Evolutionary conservation across 1,140 invertebrate genomes (phyloP).

Genomic region (Zaprionus inermis): DNA sequence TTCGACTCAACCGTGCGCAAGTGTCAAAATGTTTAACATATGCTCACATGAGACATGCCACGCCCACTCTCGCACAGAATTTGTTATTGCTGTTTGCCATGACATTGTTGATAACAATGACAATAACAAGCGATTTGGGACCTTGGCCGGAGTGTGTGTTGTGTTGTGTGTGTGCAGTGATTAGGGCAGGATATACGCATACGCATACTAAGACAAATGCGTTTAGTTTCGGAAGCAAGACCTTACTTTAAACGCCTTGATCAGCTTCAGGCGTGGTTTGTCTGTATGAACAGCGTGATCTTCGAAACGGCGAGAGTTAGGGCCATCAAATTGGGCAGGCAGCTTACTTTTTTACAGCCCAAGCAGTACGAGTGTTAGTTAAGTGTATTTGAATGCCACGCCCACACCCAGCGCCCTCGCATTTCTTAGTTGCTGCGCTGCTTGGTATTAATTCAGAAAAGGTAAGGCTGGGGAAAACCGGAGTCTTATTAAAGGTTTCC

Average conservation of each 20-base stretch:
- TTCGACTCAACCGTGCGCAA: slow-evolving; percentile 61
- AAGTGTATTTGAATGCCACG: background rate
- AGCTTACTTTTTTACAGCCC: background rate
- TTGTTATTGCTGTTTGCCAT: slow-evolving; percentile 53
- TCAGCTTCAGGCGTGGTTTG: background rate
- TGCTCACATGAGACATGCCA: slow-evolving; percentile 67
- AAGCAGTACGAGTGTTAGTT: background rate
- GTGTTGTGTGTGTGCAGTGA: slow-evolving; percentile 40
- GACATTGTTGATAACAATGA: slow-evolving; percentile 78
- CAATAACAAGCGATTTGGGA: slow-evolving; percentile 60
- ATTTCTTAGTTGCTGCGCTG: too few relatives aligned
- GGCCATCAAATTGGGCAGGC: background rate
- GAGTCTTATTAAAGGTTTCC: too few relatives aligned
- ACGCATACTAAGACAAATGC: background rate
- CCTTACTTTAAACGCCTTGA: too few relatives aligned
- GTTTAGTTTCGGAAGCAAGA: too few relatives aligned
- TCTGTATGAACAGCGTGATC: background rate
- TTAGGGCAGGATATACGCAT: slow-evolving; percentile 19
- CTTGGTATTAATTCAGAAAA: too few relatives aligned
- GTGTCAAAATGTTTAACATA: slow-evolving; percentile 79
- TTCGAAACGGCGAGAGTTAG: background rate
- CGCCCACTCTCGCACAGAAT: slow-evolving; percentile 2
- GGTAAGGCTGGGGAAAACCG: too few relatives aligned
- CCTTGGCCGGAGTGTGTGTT: background rate
- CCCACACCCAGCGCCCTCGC: background rate